Base-by-base conservation (phyloP, 1,140 invertebrate genomes). In the Aphaenogaster rudis region DNA sequence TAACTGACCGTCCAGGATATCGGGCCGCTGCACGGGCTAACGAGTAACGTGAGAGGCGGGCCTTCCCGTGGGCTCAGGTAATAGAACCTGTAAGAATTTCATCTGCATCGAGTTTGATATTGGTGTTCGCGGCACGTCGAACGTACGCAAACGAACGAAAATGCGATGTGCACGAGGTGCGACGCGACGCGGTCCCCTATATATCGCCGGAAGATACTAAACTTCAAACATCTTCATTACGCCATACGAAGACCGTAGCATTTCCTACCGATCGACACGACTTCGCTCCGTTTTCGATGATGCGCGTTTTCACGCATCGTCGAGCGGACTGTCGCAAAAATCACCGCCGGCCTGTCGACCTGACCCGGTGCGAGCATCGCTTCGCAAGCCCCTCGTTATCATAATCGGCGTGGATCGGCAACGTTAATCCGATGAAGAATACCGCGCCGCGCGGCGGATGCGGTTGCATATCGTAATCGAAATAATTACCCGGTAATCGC, bases 71-170 rank as follows among this genome's bases (percentile, higher is more conserved):
- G 94, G 80, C 92, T 95, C 86, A 95, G 88, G 88, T 95, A 95
- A 92, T 94, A 94, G 92, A 95, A 95, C 92, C 95, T 95, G 93
- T 61, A 95, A 95, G 90, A 88, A 95, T 94, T 93, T 94, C 91
- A 94, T 92, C 94, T 95, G 92, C 93, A 94, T 94, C 94, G 93
- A 95, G 94, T 95, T 95, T 94, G 92, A 94, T 91, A 95, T 94
- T 94, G 79, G 42, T 88, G 90, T 86, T 91, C 69, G 80, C 59
- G 45, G 59, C 74, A 48, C 54, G 52, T 90, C 79, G 52, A 69
- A 42, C 48, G 59, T 88, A 86, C 50, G 42, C 81, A 86, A 84
- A 84, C 80, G 54, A 48, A 36, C 13, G 11, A 15, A 76, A 42
- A 42, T 21, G 36, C 52, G 36, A 54, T 36, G 28, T 33, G 45